Conservation (phyloP, 2,888 invertebrate species). For the Eupithecia dodoneata region DNA sequence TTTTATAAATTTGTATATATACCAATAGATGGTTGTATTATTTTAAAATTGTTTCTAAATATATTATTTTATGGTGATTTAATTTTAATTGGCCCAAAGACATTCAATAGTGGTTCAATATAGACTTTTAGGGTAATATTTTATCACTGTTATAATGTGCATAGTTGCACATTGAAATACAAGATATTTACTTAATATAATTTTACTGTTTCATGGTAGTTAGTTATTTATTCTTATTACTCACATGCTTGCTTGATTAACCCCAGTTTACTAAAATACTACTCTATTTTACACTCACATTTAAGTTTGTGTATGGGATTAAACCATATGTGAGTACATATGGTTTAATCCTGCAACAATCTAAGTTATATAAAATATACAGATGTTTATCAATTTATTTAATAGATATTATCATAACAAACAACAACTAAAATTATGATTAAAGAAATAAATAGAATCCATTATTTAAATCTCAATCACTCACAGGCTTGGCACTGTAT, state of each 20-base stretch:
- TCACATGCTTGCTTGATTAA: not conserved
- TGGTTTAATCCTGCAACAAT: not conserved
- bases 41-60: constrained; percentile 46
- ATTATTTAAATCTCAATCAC: not conserved
- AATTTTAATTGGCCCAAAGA: constrained; percentile 48
- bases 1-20: constrained; percentile 78
- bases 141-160: constrained; percentile 4
- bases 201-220: not conserved
- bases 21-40: constrained; percentile 40
- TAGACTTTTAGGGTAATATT: constrained; percentile 14
- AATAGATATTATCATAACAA: not conserved
- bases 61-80: constrained; percentile 45
- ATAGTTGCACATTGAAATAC: not conserved
- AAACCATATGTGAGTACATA: too few relatives aligned
- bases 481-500: not conserved
- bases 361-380: not conserved
- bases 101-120: constrained; percentile 28
- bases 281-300: not conserved
- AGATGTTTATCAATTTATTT: constrained; percentile 1
- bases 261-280: not conserved
- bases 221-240: constrained; percentile 9
- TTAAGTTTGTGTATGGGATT: not conserved
- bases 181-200: not conserved
- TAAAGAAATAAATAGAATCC: not conserved
- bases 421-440: not conserved